Percentiles rank a stretch among this genome's conserved stretches.
phyloP scores from a whole-genome alignment of 2,888 invertebrate genomes.

The Epiblema foenella region DNA sequence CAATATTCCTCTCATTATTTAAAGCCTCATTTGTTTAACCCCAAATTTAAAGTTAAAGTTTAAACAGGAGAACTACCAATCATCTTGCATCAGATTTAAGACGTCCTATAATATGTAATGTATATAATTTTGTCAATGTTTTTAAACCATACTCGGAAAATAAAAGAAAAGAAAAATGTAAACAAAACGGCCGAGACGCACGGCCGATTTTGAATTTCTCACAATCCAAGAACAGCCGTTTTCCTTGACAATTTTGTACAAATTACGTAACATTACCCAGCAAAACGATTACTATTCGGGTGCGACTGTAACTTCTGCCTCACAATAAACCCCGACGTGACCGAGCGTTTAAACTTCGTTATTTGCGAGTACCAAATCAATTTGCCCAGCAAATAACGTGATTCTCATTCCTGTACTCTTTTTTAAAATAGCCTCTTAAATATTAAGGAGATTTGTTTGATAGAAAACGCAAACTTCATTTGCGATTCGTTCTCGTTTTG shows the following conservation, averaged over 20 bases:
- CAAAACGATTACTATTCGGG: slow-evolving; percentile 65
- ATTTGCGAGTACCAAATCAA: slow-evolving; percentile 74
- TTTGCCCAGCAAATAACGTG: slow-evolving; percentile 64
- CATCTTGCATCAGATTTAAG: too few species aligned
- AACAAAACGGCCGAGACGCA: slow-evolving; percentile 34
- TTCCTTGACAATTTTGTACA: slow-evolving; percentile 60
- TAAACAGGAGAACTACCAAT: too few species aligned
- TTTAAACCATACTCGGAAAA: too few species aligned
- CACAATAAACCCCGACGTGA: slow-evolving; percentile 79
- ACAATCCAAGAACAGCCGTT: slow-evolving; percentile 44
- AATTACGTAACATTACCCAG: slow-evolving; percentile 67
- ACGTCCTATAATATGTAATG: too few species aligned
- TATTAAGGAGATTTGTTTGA: slow-evolving; percentile 42
- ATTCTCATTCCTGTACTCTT: slow-evolving; percentile 66
- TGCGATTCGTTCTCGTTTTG: background rate
- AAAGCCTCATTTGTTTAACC: too few species aligned
- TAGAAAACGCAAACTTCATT: slow-evolving; percentile 36
- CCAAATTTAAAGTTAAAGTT: too few species aligned
- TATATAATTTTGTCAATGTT: too few species aligned
- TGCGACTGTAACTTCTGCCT: slow-evolving; percentile 74
- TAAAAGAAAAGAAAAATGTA: slow-evolving; percentile 37
- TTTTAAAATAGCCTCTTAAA: slow-evolving; percentile 35
- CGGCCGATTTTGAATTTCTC: slow-evolving; percentile 40
- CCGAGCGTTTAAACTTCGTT: slow-evolving; percentile 70
- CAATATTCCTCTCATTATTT: too few species aligned